phyloP scores from a whole-genome alignment of 2,113 vertebrate species.

The Thryonomys swinderianus region DNA sequence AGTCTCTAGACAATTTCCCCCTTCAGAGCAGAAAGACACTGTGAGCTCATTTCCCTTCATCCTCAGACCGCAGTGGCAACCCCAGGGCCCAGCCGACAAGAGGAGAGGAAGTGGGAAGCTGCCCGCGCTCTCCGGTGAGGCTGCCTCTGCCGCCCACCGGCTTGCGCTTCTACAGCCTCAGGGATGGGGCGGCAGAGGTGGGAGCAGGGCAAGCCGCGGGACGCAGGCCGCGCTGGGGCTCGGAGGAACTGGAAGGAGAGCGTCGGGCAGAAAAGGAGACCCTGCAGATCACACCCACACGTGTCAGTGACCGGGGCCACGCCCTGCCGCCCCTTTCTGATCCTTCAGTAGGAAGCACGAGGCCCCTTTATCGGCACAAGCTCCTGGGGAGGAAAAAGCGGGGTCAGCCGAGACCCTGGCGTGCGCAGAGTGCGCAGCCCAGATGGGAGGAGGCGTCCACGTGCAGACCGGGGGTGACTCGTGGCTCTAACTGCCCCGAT shows the following conservation, averaged over 20 bases:
- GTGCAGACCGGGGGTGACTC: too few species aligned
- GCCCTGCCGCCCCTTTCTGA: neutral
- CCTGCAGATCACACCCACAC: neutral
- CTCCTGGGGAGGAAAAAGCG: neutral
- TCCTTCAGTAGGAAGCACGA: neutral
- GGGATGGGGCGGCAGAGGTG: neutral
- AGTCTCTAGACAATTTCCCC: neutral
- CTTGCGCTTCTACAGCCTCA: neutral
- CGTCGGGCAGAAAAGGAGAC: neutral
- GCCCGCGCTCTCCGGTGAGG: neutral
- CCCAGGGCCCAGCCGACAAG: neutral
- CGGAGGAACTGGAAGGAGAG: neutral
- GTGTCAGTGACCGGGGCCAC: fast-evolving
- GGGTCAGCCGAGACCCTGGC: neutral
- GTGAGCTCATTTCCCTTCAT: neutral
- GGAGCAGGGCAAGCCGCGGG: neutral
- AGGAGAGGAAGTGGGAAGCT: neutral
- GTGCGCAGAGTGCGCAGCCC: neutral
- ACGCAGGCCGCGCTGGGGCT: neutral
- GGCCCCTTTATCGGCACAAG: neutral
- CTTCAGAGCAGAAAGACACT: neutral
- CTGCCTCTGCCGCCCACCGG: neutral
- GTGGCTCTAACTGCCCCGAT: neutral
- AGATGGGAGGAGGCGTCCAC: fast-evolving
- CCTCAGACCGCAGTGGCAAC: neutral